phyloP scores from a whole-genome alignment of 1,140 invertebrate genomes.

The Rhagoletis pomonella region DNA sequence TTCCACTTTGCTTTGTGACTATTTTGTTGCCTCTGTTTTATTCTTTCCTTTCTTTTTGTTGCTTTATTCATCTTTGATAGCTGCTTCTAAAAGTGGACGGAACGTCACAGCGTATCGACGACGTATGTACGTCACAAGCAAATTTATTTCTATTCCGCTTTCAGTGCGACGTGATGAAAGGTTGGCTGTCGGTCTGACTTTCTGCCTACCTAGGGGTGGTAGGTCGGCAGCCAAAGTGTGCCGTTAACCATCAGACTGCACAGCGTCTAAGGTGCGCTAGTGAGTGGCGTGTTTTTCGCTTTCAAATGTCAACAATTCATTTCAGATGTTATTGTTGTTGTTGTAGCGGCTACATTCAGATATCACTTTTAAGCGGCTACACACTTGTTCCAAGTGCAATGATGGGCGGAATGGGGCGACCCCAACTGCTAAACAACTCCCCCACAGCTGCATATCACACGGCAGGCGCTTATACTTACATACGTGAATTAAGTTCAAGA shows the following conservation, averaged over 20 bases:
- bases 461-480: neutral
- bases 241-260: neutral
- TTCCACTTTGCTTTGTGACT: neutral
- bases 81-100: neutral
- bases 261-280: neutral
- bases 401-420: neutral
- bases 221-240: neutral
- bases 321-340: neutral
- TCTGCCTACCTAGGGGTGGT: neutral
- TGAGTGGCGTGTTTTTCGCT: neutral
- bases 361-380: neutral
- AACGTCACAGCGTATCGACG: neutral
- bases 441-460: neutral
- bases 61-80: neutral
- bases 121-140: conserved; percentile 7
- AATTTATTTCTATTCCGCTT: conserved; percentile 42
- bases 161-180: neutral
- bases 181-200: neutral
- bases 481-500: conserved; percentile 1
- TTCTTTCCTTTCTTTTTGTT: neutral
- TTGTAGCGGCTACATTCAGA: neutral
- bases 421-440: neutral
- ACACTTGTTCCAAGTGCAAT: neutral
- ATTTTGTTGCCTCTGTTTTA: neutral
- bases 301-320: neutral